phyloP scores from a whole-genome alignment of 2,797 vertebrate species.

The Coluber constrictor region DNA sequence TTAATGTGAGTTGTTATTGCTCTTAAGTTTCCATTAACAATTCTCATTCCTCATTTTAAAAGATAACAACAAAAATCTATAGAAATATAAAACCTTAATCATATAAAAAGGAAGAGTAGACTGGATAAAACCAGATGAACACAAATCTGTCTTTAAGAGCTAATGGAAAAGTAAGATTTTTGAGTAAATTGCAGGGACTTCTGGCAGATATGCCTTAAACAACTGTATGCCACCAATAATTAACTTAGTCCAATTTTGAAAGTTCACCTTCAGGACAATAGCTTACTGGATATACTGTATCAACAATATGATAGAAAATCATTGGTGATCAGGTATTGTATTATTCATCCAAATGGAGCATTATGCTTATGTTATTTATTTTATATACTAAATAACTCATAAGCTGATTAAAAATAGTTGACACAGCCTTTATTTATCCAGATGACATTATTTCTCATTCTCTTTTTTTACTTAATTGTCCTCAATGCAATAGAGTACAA shows the following conservation, averaged over 20 bases:
- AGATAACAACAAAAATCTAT: constrained; percentile 61
- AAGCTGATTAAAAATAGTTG: constrained; percentile 42
- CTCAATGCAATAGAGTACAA: neutral
- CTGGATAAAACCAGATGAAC: constrained; percentile 68
- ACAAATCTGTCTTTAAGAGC: constrained; percentile 71
- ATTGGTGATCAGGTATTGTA: neutral
- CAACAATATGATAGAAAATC: constrained; percentile 48
- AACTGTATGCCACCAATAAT: constrained; percentile 55
- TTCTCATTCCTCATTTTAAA: constrained; percentile 59
- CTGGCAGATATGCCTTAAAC: constrained; percentile 60
- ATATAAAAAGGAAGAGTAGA: constrained; percentile 66
- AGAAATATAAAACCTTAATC: constrained; percentile 58
- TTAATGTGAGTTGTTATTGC: constrained; percentile 57
- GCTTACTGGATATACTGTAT: constrained; percentile 22
- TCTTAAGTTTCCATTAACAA: constrained; percentile 62
- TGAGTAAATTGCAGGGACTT: constrained; percentile 59
- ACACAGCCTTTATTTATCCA: constrained; percentile 12
- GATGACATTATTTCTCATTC: constrained; percentile 12
- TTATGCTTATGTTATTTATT: neutral
- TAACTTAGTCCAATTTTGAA: constrained; percentile 64
- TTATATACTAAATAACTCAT: neutral
- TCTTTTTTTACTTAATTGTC: constrained; percentile 14
- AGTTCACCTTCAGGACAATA: constrained; percentile 45
- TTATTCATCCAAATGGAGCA: neutral
- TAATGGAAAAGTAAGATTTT: constrained; percentile 64